phyloP scores from a whole-genome alignment of 2,888 invertebrate species.

The Drosophila mulleri region DNA sequence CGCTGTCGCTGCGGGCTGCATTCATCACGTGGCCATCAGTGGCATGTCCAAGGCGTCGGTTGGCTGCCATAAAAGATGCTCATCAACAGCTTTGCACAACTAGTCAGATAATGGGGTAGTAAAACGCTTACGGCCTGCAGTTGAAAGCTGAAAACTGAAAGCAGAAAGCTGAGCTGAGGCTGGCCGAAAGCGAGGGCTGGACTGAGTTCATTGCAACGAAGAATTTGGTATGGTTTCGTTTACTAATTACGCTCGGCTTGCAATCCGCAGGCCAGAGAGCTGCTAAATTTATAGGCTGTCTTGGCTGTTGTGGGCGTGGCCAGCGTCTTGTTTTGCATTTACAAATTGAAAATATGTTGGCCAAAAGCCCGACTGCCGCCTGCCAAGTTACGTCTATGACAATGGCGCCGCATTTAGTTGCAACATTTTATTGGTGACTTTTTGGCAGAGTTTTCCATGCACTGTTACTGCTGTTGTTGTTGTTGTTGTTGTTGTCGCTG shows the following conservation, averaged over 20 bases:
- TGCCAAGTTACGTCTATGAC: slow-evolving; percentile 59
- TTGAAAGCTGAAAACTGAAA: slow-evolving; percentile 1
- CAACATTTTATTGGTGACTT: slow-evolving; percentile 81
- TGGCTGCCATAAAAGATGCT: slow-evolving; percentile 75
- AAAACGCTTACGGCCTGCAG: slow-evolving; percentile 42
- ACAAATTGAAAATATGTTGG: slow-evolving; percentile 73
- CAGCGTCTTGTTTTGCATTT: slow-evolving; percentile 77
- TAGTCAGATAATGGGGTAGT: slow-evolving; percentile 38
- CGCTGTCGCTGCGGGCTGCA: slow-evolving; percentile 55
- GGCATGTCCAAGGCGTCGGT: slow-evolving; percentile 68
- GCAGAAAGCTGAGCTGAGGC: slow-evolving; percentile 14
- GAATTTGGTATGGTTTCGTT: slow-evolving; percentile 47
- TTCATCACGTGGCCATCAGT: slow-evolving; percentile 73
- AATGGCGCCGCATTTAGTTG: slow-evolving; percentile 78
- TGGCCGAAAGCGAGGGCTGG: slow-evolving; percentile 17
- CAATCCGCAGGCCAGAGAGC: slow-evolving; percentile 1
- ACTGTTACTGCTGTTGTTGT: slow-evolving; percentile 38
- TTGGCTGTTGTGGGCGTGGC: slow-evolving; percentile 61
- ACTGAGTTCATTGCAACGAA: slow-evolving; percentile 28
- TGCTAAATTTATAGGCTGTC: slow-evolving; percentile 68
- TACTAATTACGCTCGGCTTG: slow-evolving; percentile 59
- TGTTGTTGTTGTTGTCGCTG: slow-evolving; percentile 27
- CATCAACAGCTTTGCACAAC: slow-evolving; percentile 65
- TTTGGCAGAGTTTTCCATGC: slow-evolving; percentile 63
- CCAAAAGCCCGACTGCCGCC: slow-evolving; percentile 37